Conservation (phyloP, 2,797 vertebrate genomes). For the Pseudomugil tenellus region DNA sequence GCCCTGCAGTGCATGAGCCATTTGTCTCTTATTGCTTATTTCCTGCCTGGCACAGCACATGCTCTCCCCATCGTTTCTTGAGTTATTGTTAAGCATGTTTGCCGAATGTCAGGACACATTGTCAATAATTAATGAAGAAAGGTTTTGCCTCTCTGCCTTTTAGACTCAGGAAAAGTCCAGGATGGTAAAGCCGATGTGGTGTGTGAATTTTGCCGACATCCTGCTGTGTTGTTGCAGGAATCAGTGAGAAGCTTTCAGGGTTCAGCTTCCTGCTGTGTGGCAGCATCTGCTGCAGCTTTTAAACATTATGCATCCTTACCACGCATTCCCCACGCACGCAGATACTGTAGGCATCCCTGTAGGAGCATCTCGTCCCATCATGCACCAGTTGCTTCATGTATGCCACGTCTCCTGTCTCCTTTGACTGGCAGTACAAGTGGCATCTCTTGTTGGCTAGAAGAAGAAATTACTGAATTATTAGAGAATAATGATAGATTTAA, state of each 20-base stretch:
- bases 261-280: background rate
- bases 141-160: too few species aligned
- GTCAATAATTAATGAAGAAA: background rate
- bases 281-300: background rate
- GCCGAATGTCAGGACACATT: background rate
- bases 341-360: conserved; percentile 94
- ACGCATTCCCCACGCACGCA: conserved; percentile 98
- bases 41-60: background rate
- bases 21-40: background rate
- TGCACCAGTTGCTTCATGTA: conserved; percentile 95
- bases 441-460: conserved; percentile 90
- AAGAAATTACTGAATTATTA: background rate
- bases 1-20: background rate
- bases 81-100: background rate
- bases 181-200: background rate
- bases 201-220: background rate
- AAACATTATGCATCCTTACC: conserved; percentile 80
- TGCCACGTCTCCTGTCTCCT: conserved; percentile 87
- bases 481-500: background rate
- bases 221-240: background rate
- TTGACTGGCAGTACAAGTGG: conserved; percentile 95
- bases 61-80: background rate
- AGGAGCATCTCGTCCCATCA: conserved; percentile 95
- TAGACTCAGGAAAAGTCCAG: too few species aligned
- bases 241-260: background rate